phyloP scores from a whole-genome alignment of 1,140 invertebrate genomes.

The Batillaria attramentaria region DNA sequence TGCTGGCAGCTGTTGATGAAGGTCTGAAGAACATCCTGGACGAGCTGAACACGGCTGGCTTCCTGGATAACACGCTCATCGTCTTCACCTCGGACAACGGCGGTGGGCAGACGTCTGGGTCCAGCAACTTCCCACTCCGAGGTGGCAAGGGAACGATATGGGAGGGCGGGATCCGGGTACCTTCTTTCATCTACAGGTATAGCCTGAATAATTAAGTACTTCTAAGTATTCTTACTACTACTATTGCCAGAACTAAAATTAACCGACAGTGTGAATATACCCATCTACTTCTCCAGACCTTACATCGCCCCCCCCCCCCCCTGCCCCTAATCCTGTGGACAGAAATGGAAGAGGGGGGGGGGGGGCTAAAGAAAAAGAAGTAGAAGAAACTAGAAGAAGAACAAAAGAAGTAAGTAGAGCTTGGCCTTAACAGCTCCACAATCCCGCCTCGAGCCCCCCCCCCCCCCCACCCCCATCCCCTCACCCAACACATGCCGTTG shows the following conservation, averaged over 20 bases:
- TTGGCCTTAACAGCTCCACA: too few species aligned
- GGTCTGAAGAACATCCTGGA: not conserved
- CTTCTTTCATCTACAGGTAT: conserved; percentile 63
- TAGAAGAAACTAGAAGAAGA: not conserved
- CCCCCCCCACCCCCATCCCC: too few species aligned
- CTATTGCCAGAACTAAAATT: not conserved
- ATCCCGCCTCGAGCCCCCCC: too few species aligned
- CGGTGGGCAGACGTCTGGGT: not conserved
- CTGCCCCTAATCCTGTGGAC: too few species aligned
- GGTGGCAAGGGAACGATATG: conserved; percentile 20
- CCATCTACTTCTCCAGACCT: too few species aligned
- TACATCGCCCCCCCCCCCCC: too few species aligned
- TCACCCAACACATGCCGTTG: too few species aligned
- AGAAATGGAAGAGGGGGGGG: not conserved
- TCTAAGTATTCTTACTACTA: not conserved
- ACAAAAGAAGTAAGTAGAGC: too few species aligned
- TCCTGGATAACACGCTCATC: not conserved
- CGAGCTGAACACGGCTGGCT: not conserved
- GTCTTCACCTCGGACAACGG: conserved; percentile 30
- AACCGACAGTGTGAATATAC: not conserved
- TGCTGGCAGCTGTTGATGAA: conserved; percentile 17
- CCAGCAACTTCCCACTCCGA: conserved; percentile 17
- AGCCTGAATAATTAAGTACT: not conserved
- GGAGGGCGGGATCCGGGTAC: conserved; percentile 28
- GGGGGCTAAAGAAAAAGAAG: not conserved